Evolutionary conservation across 2,888 invertebrate genomes (phyloP).

Genomic region (Dryobotodes eremita): DNA sequence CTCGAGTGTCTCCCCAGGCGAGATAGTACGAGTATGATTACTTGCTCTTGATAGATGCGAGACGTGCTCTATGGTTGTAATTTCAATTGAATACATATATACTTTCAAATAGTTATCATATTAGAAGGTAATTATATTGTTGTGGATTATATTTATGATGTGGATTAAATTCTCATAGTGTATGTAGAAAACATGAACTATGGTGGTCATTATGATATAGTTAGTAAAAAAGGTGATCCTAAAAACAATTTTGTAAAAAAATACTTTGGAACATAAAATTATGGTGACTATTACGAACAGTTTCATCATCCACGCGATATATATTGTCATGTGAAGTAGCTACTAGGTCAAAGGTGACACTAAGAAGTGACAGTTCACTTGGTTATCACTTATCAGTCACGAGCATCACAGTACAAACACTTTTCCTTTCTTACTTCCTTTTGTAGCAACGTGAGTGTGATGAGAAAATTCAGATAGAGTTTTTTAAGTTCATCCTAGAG

Average conservation of each 20-base stretch:
- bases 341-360: slow-evolving; percentile 24
- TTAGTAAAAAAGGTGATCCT: background rate
- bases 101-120: slow-evolving; percentile 44
- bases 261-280: background rate
- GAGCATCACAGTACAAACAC: slow-evolving; percentile 10
- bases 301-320: background rate
- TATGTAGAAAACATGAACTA: background rate
- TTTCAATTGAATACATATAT: slow-evolving; percentile 16
- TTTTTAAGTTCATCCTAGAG: background rate
- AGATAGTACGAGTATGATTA: slow-evolving; percentile 20
- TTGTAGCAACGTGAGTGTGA: slow-evolving; percentile 14
- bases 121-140: slow-evolving; percentile 14
- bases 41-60: slow-evolving; percentile 28
- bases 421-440: slow-evolving; percentile 37
- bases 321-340: slow-evolving; percentile 21
- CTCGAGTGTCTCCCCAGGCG: slow-evolving; percentile 28
- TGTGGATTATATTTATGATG: background rate
- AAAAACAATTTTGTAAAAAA: background rate
- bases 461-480: slow-evolving; percentile 34
- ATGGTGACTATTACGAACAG: background rate
- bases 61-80: slow-evolving; percentile 17
- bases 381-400: slow-evolving; percentile 36
- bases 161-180: background rate
- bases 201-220: background rate
- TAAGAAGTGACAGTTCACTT: slow-evolving; percentile 11